A percentile compares a stretch with the other conserved stretches of the same genome.
Evolutionary conservation across 2,888 invertebrate species (phyloP).

Genomic region (Micoletzkya japonica): DNA sequence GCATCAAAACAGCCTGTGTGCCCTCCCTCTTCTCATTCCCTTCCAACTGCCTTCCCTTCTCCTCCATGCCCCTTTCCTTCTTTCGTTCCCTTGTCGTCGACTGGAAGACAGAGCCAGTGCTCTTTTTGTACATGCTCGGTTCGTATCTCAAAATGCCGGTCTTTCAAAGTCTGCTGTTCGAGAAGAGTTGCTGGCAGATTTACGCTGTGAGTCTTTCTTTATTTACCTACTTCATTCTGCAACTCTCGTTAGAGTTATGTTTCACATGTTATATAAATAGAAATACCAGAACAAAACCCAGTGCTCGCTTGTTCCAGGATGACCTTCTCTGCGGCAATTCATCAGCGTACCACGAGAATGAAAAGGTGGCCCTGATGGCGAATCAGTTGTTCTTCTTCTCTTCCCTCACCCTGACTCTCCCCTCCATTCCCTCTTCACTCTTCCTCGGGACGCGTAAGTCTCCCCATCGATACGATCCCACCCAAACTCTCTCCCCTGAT

Average conservation of each 20-base stretch:
- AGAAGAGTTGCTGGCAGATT: slow-evolving; percentile 28
- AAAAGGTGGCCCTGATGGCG: slow-evolving; percentile 2
- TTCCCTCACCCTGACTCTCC: slow-evolving; percentile 23
- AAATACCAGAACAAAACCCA: background rate
- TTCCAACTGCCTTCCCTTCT: background rate
- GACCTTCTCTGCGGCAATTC: slow-evolving; percentile 22
- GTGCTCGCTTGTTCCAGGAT: too few species aligned
- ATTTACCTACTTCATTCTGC: background rate
- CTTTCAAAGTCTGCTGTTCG: slow-evolving; percentile 27
- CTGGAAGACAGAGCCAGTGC: slow-evolving; percentile 27
- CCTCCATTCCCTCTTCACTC: slow-evolving; percentile 26
- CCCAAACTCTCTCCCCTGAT: background rate
- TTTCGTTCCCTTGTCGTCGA: background rate
- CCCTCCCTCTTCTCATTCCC: slow-evolving; percentile 3
- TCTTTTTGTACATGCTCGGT: slow-evolving; percentile 24
- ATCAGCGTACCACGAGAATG: slow-evolving; percentile 14
- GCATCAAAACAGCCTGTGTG: background rate
- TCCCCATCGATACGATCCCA: background rate
- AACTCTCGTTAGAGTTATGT: background rate
- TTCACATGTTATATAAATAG: background rate
- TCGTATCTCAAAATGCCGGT: slow-evolving; percentile 28
- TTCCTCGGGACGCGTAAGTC: slow-evolving; percentile 21
- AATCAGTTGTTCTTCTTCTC: slow-evolving; percentile 27
- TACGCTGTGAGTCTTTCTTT: background rate
- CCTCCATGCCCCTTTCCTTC: background rate